Percentiles rank a stretch among this genome's conserved stretches.
phyloP scores from a whole-genome alignment of 2,888 invertebrate genomes.

The Thalpophila matura region DNA sequence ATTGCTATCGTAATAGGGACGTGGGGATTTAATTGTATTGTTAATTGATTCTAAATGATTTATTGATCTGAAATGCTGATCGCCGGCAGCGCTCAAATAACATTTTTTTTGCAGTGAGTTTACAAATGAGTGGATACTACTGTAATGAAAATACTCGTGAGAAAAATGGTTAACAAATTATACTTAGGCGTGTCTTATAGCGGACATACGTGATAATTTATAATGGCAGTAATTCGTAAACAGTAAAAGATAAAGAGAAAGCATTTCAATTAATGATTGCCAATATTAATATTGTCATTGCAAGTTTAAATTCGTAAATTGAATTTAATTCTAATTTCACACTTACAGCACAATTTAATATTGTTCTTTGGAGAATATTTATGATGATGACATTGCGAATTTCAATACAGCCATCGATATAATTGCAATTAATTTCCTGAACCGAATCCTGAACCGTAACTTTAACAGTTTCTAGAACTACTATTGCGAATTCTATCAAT shows the following conservation, averaged over 20 bases:
- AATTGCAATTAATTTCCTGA: no score
- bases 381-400: no score
- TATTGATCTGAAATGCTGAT: conserved; percentile 2
- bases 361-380: no score
- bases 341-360: no score
- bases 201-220: conserved; percentile 12
- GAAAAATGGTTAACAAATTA: conserved; percentile 18
- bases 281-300: conserved; percentile 22
- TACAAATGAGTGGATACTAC: background rate
- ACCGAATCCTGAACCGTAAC: no score
- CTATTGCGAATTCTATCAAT: no score
- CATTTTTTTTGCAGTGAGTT: conserved; percentile 3
- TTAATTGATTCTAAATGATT: conserved; percentile 39
- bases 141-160: conserved; percentile 15
- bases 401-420: no score
- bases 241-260: conserved; percentile 31
- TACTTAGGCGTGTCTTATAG: conserved; percentile 6
- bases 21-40: conserved; percentile 14
- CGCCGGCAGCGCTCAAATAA: background rate
- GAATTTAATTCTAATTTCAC: background rate
- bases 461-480: no score
- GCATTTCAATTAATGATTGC: conserved; percentile 25
- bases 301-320: conserved; percentile 16
- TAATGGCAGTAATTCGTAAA: conserved; percentile 12
- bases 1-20: conserved; percentile 36